These are phyloP conservation scores for Andrena cerasifolii DNA, from an alignment of 1,140 invertebrate species.

Conservation along the genomic window DNA sequence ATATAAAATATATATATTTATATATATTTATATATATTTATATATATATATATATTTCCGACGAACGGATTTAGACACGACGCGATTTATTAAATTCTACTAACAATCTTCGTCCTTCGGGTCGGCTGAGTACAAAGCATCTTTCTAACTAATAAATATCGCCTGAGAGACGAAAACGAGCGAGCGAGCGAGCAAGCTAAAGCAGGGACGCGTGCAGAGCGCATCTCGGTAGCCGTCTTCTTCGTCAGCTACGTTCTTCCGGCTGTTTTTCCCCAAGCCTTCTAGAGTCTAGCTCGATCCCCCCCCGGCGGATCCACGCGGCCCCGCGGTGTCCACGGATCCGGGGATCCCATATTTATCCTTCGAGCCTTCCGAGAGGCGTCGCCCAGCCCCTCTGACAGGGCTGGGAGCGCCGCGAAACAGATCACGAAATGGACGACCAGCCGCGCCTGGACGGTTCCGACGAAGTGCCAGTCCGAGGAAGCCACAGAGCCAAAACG, in stretches of 20 bases:
- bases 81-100: constrained; percentile 56
- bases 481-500: not conserved
- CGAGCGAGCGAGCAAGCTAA: not conserved
- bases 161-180: constrained; percentile 31
- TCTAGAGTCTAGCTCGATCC: constrained; percentile 39
- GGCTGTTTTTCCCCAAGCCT: constrained; percentile 37
- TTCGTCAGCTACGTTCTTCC: constrained; percentile 58
- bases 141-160: constrained; percentile 70
- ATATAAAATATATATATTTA: too few relatives aligned
- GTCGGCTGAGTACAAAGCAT: constrained; percentile 79
- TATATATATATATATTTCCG: too few relatives aligned
- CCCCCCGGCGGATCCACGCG: not conserved
- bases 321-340: not conserved
- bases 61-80: constrained; percentile 38
- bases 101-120: constrained; percentile 71
- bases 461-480: not conserved
- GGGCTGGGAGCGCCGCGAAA: too few relatives aligned
- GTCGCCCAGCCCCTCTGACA: too few relatives aligned
- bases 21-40: too few relatives aligned
- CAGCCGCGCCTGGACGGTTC: not conserved
- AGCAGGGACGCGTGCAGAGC: not conserved
- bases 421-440: not conserved
- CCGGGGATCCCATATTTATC: not conserved
- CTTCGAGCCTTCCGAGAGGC: constrained; percentile 16
- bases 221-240: constrained; percentile 42